A percentile compares a stretch with the other conserved stretches of the same genome.
Conservation (phyloP, 2,888 invertebrate genomes). For the Metacarcinus magister region DNA sequence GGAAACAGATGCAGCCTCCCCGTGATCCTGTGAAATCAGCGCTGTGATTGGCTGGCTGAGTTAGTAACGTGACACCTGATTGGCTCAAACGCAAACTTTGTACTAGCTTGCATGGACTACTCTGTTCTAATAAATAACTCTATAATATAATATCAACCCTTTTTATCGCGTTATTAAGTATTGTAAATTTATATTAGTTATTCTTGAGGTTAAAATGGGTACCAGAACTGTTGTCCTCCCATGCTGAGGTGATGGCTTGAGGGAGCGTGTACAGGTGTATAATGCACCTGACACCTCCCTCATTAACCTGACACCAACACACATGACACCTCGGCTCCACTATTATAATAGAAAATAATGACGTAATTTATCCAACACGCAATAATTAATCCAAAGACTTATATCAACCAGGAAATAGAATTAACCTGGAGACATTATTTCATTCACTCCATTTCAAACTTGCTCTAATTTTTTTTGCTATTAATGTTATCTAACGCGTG, state of each 20-base stretch:
- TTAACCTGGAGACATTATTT: too few relatives aligned
- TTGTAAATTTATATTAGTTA: neutral
- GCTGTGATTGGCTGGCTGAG: slow-evolving; percentile 69
- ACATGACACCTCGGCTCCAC: neutral
- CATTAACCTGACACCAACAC: slow-evolving; percentile 15
- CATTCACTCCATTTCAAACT: too few relatives aligned
- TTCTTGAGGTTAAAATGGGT: neutral
- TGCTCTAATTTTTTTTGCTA: too few relatives aligned
- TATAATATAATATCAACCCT: neutral
- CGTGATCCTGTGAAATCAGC: slow-evolving; percentile 61
- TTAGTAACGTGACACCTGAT: slow-evolving; percentile 71
- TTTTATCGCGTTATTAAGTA: neutral
- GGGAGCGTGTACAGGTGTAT: slow-evolving; percentile 66
- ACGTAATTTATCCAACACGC: neutral
- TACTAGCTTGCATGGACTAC: slow-evolving; percentile 74
- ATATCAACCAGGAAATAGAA: neutral
- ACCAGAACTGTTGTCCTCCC: neutral
- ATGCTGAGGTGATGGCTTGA: neutral
- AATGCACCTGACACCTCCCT: slow-evolving; percentile 68
- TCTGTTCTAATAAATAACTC: neutral
- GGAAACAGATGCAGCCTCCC: slow-evolving; percentile 70
- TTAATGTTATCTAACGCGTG: too few relatives aligned
- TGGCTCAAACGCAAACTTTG: slow-evolving; percentile 78
- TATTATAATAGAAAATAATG: neutral
- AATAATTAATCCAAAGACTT: neutral